A percentile compares a stretch with the other conserved stretches of the same genome.
These are phyloP conservation scores for Apeltes quadracus DNA, from an alignment of 2,113 vertebrate species.

Conservation along the genomic window DNA sequence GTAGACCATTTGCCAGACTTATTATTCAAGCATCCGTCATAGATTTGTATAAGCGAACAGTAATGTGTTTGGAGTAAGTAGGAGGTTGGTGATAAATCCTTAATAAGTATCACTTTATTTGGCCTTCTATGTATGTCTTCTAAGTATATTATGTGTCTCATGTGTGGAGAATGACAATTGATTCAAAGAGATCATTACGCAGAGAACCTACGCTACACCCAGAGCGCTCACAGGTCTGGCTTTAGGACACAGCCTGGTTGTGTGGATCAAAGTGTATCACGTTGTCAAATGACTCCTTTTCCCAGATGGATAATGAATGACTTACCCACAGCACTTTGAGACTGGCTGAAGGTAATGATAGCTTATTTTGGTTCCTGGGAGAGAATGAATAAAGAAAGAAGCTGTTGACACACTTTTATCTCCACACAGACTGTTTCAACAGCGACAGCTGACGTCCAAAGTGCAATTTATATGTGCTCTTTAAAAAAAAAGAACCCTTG, in stretches of 20 bases:
- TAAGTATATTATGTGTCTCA: not conserved
- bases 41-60: constrained; percentile 14
- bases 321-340: constrained; percentile 33
- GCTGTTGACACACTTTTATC: constrained; percentile 48
- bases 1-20: constrained; percentile 31
- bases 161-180: constrained; percentile 11
- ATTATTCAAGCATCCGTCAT: constrained; percentile 28
- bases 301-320: constrained; percentile 53
- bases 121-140: not conserved
- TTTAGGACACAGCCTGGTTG: not conserved
- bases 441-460: constrained; percentile 35
- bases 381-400: constrained; percentile 30
- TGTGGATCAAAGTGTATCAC: constrained; percentile 28
- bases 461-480: constrained; percentile 49
- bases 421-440: constrained; percentile 33
- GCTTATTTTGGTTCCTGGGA: constrained; percentile 38
- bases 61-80: constrained; percentile 21
- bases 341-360: constrained; percentile 51
- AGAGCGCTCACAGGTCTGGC: not conserved
- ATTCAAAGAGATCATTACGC: constrained; percentile 9
- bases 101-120: not conserved
- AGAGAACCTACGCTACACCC: not conserved
- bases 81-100: constrained; percentile 9
- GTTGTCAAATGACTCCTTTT: constrained; percentile 25
- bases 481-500: constrained; percentile 37